These are phyloP conservation scores for Dipodomys spectabilis DNA, from an alignment of 2,113 vertebrate species.

Conservation along the genomic window DNA sequence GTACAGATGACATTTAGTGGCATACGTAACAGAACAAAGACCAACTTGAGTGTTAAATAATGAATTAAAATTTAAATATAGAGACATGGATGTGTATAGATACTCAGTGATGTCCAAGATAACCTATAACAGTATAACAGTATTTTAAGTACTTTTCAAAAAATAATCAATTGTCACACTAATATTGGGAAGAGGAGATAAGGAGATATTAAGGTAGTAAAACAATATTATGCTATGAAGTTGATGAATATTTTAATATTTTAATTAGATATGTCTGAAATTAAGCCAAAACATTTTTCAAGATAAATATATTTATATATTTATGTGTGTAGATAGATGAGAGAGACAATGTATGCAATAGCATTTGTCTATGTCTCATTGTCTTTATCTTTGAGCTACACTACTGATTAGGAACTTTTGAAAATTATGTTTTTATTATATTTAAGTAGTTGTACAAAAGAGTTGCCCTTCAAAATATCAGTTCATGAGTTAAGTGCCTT, in stretches of 20 bases:
- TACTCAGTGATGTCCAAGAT: not conserved
- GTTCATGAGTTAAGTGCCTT: too few relatives aligned
- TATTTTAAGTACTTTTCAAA: not conserved
- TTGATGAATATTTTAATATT: not conserved
- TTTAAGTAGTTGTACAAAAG: too few relatives aligned
- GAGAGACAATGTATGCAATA: not conserved
- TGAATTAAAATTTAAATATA: not conserved
- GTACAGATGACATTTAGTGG: not conserved
- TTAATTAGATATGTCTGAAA: conserved; percentile 9
- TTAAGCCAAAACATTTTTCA: not conserved
- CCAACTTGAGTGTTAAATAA: not conserved
- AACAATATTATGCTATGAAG: not conserved
- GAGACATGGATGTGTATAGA: not conserved
- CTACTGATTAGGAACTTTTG: not conserved
- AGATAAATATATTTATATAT: not conserved
- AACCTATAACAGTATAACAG: not conserved
- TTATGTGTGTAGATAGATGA: too few relatives aligned
- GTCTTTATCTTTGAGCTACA: not conserved
- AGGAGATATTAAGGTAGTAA: too few relatives aligned
- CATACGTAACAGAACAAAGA: not conserved
- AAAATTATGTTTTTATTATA: too few relatives aligned
- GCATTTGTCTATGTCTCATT: not conserved
- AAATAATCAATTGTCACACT: not conserved
- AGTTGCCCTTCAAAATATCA: too few relatives aligned
- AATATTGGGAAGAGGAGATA: not conserved